phyloP scores from a whole-genome alignment of 2,113 vertebrate species.

The Plecturocebus donacophilus region DNA sequence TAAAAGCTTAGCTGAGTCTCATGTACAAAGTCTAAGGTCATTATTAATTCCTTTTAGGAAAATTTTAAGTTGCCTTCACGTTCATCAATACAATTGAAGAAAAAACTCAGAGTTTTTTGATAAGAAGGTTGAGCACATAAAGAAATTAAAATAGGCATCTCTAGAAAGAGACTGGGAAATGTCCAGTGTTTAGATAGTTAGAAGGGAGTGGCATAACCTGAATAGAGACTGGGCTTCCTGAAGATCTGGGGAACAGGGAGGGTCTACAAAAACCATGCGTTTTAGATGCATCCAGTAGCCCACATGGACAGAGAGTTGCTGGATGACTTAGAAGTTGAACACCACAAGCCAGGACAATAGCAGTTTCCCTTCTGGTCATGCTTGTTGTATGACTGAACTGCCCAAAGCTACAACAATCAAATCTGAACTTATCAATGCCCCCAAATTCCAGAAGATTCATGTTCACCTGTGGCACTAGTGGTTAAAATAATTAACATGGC shows the following conservation, averaged over 20 bases:
- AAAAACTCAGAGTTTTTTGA: neutral
- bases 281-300: neutral
- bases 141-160: neutral
- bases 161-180: neutral
- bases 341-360: neutral
- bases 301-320: accelerated
- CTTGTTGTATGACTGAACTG: neutral
- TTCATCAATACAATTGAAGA: neutral
- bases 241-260: neutral
- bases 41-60: neutral
- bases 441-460: neutral
- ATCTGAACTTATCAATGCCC: neutral
- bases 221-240: neutral
- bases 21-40: neutral
- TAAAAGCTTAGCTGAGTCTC: neutral
- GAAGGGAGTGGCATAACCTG: neutral
- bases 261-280: neutral
- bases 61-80: neutral
- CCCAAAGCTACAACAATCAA: neutral
- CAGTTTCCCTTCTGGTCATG: neutral
- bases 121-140: neutral
- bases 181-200: neutral
- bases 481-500: neutral
- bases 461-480: neutral
- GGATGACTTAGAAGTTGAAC: neutral